A percentile compares a stretch with the other conserved stretches of the same genome.
These are phyloP conservation scores for Heliopora coerulea DNA, from an alignment of 92 coral and sea anemone genomes.

Conservation along the genomic window DNA sequence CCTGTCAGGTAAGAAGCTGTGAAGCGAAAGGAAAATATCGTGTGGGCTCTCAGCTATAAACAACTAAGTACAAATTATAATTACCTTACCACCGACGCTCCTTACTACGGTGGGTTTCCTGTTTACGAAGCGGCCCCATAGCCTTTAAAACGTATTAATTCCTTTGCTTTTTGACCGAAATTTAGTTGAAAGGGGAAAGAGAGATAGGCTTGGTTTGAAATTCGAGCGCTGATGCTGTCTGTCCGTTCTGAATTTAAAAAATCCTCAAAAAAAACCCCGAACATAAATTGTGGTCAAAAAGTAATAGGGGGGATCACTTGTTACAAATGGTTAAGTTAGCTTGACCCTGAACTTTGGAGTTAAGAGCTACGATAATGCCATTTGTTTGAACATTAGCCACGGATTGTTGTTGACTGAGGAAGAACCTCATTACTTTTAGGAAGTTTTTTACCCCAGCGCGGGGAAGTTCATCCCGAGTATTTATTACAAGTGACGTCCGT, in stretches of 20 bases:
- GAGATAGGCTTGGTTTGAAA: too few species aligned
- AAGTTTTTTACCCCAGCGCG: too few species aligned
- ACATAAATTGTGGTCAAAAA: too few species aligned
- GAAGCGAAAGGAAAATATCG: neutral
- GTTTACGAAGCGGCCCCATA: neutral
- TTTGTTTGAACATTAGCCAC: too few species aligned
- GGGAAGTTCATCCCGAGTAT: too few species aligned
- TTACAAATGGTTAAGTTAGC: conserved; percentile 24
- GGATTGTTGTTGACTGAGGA: neutral
- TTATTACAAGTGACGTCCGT: too few species aligned
- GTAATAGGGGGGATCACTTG: neutral
- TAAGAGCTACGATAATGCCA: too few species aligned
- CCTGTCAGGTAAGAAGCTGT: neutral
- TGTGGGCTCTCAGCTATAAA: too few species aligned
- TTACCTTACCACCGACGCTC: neutral
- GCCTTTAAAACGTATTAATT: neutral
- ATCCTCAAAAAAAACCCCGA: neutral
- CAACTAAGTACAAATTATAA: conserved; percentile 4
- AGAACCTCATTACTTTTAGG: too few species aligned
- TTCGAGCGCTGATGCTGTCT: neutral
- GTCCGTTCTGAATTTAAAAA: neutral
- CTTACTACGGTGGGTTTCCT: neutral
- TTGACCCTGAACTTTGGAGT: conserved; percentile 11
- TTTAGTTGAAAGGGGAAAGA: too few species aligned
- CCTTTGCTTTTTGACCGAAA: neutral